Conservation (phyloP, 1,140 invertebrate genomes). For the Hermetia illucens region DNA sequence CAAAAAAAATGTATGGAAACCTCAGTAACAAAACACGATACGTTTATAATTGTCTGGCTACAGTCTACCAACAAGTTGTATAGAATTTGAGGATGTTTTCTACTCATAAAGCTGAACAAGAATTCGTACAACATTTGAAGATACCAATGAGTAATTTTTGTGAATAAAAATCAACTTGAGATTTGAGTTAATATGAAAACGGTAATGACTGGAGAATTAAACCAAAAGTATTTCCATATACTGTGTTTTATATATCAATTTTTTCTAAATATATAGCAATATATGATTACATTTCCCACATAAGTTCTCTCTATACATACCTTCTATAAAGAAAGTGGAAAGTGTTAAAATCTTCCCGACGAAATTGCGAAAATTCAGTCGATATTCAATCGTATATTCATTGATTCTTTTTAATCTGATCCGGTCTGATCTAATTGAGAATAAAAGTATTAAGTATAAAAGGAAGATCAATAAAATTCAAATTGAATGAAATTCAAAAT, state of each 20-base stretch:
- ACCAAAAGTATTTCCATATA: not conserved
- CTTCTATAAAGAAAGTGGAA: too few relatives aligned
- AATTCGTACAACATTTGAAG: not conserved
- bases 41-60: constrained; percentile 5
- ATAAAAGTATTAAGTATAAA: not conserved
- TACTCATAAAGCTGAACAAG: not conserved
- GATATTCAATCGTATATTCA: too few relatives aligned
- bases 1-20: not conserved
- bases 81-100: too few relatives aligned
- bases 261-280: not conserved
- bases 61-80: constrained; percentile 3
- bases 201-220: constrained; percentile 7
- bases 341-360: too few relatives aligned
- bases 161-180: not conserved
- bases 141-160: not conserved
- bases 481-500: not conserved
- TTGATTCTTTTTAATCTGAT: too few relatives aligned
- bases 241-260: not conserved
- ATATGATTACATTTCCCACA: not conserved
- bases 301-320: not conserved
- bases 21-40: not conserved
- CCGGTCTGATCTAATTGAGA: not conserved
- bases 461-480: not conserved
- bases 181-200: not conserved
- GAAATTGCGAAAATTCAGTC: too few relatives aligned